phyloP scores from a whole-genome alignment of 2,797 vertebrate genomes.

The Artibeus jamaicensis region DNA sequence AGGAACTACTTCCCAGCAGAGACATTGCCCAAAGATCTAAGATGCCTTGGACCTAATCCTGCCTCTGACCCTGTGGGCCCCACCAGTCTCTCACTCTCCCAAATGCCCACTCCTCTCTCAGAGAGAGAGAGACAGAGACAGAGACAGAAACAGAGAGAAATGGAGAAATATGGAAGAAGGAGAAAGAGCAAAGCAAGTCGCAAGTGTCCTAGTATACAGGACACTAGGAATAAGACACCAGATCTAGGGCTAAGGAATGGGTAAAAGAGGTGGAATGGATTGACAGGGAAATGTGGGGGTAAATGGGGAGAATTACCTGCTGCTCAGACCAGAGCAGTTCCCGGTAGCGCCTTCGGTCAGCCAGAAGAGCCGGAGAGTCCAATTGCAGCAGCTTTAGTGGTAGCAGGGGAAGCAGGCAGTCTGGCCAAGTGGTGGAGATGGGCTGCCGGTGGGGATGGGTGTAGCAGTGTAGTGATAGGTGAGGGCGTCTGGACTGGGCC shows the following conservation, averaged over 20 bases:
- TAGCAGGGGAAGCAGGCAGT: slow-evolving; percentile 87
- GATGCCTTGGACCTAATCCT: not conserved
- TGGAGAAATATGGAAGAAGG: not conserved
- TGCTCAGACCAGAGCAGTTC: slow-evolving; percentile 88
- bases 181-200: not conserved
- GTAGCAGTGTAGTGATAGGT: not conserved
- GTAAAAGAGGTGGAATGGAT: not conserved
- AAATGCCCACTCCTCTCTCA: not conserved
- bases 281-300: not conserved
- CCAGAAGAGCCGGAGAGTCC: slow-evolving; percentile 79
- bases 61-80: not conserved
- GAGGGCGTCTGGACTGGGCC: not conserved
- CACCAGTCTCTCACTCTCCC: slow-evolving; percentile 22
- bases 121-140: not conserved
- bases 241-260: not conserved
- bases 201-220: not conserved
- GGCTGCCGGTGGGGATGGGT: slow-evolving; percentile 68
- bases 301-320: slow-evolving; percentile 83
- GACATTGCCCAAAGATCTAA: not conserved
- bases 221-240: not conserved
- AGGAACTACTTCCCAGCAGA: not conserved
- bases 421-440: slow-evolving; percentile 80
- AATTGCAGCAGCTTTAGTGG: slow-evolving; percentile 87
- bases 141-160: not conserved
- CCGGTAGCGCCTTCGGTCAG: slow-evolving; percentile 80